These are phyloP conservation scores for Hololepta plana DNA, from an alignment of 2,888 invertebrate species.

Conservation along the genomic window DNA sequence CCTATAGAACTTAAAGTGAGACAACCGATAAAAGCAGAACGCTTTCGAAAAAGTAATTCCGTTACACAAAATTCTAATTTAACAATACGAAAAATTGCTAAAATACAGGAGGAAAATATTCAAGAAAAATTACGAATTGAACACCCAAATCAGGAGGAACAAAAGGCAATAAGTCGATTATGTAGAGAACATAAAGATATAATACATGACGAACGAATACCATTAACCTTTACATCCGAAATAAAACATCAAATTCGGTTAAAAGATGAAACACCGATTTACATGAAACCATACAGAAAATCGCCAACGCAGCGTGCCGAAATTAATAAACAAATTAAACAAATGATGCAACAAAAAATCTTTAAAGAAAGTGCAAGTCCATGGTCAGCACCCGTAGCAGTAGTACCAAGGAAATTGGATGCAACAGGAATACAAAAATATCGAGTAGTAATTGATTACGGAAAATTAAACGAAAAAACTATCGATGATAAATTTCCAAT, in stretches of 20 bases:
- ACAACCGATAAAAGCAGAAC: background rate
- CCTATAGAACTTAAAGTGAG: conserved; percentile 1
- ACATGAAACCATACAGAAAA: conserved; percentile 12
- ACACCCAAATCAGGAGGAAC: conserved; percentile 5
- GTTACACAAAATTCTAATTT: conserved; percentile 2
- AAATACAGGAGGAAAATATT: background rate
- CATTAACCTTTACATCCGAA: conserved; percentile 8
- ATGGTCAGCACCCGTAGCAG: conserved; percentile 10
- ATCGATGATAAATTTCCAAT: conserved; percentile 15
- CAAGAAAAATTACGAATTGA: conserved; percentile 4
- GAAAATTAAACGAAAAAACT: conserved; percentile 14
- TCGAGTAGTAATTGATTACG: conserved; percentile 11
- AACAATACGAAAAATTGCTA: conserved; percentile 2
- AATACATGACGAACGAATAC: conserved; percentile 8
- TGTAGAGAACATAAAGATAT: conserved; percentile 9
- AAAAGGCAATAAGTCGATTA: conserved; percentile 3
- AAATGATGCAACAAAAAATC: conserved; percentile 9
- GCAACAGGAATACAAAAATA: conserved; percentile 10
- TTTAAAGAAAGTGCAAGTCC: conserved; percentile 8
- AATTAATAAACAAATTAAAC: conserved; percentile 10
- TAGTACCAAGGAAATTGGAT: conserved; percentile 12
- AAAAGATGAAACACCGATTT: conserved; percentile 9
- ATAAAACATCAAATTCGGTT: conserved; percentile 11
- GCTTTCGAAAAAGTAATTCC: background rate
- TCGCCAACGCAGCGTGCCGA: conserved; percentile 13